phyloP scores from a whole-genome alignment of 2,797 vertebrate genomes.

The Podargus strigoides region DNA sequence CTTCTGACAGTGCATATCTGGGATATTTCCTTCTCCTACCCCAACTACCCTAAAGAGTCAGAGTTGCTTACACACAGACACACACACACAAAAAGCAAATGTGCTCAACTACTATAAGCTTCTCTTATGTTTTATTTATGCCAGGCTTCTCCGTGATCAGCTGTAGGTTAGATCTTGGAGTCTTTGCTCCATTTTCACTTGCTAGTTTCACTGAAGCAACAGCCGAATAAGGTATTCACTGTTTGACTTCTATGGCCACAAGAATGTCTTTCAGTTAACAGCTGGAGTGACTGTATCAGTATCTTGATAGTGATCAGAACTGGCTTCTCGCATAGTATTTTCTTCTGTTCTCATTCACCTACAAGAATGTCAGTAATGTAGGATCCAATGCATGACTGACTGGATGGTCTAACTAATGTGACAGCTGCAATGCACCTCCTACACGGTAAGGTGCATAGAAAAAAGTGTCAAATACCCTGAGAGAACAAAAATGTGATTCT shows the following conservation, averaged over 20 bases:
- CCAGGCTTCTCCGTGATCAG: not conserved
- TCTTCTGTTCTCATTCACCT: not conserved
- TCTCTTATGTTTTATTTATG: not conserved
- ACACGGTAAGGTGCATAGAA: not conserved
- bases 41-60: not conserved
- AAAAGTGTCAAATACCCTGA: not conserved
- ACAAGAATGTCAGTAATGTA: slow-evolving; percentile 11
- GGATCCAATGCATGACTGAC: not conserved
- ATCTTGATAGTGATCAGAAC: slow-evolving; percentile 1
- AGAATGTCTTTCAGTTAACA: slow-evolving; percentile 3
- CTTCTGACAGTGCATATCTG: not conserved
- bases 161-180: not conserved
- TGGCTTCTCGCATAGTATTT: not conserved
- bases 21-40: slow-evolving; percentile 27
- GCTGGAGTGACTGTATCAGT: not conserved
- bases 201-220: not conserved
- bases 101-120: not conserved
- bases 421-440: not conserved
- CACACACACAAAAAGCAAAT: not conserved
- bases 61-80: not conserved
- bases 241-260: not conserved
- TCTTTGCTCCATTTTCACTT: not conserved
- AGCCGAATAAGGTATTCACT: not conserved
- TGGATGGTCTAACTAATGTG: not conserved
- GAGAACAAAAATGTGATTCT: not conserved